These are phyloP conservation scores for Stegodyphus dumicola DNA, from an alignment of 1,140 invertebrate species.

Conservation along the genomic window DNA sequence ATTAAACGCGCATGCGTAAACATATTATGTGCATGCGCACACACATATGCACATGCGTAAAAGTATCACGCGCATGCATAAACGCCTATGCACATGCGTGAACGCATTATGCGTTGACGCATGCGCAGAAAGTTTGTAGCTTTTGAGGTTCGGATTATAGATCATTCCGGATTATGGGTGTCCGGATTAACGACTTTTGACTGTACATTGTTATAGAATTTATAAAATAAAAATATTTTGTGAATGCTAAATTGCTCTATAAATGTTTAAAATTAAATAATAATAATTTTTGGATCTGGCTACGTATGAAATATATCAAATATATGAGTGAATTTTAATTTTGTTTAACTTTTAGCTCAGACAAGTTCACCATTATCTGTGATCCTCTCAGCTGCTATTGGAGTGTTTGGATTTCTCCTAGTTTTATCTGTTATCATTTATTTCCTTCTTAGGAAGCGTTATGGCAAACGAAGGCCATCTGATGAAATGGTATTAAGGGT, in stretches of 20 bases:
- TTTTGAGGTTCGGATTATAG: too few species aligned
- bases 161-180: too few species aligned
- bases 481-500: constrained; percentile 77
- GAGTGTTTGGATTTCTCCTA: constrained; percentile 73
- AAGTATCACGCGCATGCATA: too few species aligned
- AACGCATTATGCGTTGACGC: too few species aligned
- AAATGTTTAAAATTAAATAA: not conserved
- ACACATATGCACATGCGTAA: too few species aligned
- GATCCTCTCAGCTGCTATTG: constrained; percentile 74
- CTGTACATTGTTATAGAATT: too few species aligned
- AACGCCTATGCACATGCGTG: too few species aligned
- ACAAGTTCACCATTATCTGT: constrained; percentile 54
- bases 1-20: too few species aligned
- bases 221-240: not conserved
- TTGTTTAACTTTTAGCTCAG: constrained; percentile 27
- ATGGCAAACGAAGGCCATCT: constrained; percentile 70
- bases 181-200: too few species aligned
- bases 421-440: constrained; percentile 74
- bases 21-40: too few species aligned
- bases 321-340: not conserved
- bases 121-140: too few species aligned
- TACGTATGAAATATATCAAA: not conserved
- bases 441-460: constrained; percentile 72
- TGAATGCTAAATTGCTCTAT: not conserved
- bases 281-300: not conserved